These are phyloP conservation scores for Polietes domitor DNA, from an alignment of 2,888 invertebrate species.

Conservation along the genomic window DNA sequence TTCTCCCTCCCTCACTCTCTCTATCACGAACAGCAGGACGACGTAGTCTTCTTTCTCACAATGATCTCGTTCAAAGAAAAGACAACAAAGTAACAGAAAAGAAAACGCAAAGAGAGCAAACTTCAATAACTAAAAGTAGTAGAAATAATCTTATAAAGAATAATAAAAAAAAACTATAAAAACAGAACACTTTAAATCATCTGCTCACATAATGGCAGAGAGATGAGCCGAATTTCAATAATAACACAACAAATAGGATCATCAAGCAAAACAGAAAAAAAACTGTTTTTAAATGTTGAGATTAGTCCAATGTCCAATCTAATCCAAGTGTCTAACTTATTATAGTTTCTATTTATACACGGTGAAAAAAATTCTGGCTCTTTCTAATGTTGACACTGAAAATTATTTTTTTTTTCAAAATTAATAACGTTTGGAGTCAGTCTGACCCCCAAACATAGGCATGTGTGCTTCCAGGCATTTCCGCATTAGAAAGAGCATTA, in stretches of 20 bases:
- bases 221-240: not conserved
- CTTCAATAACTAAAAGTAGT: constrained; percentile 19
- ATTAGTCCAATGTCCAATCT: not conserved
- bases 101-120: not conserved
- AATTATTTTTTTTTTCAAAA: no score
- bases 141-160: not conserved
- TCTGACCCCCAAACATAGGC: no score
- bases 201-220: not conserved
- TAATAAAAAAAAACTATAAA: constrained; percentile 21
- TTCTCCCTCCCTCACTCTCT: constrained; percentile 10
- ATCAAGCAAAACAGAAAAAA: not conserved
- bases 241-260: not conserved
- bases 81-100: not conserved
- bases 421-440: no score
- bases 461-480: no score
- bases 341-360: no score
- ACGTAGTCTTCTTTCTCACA: constrained; percentile 33
- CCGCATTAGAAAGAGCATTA: no score
- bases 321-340: not conserved
- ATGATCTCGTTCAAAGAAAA: constrained; percentile 58
- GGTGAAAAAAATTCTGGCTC: no score
- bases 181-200: not conserved
- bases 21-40: not conserved
- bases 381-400: no score
- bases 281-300: constrained; percentile 4